Conservation (phyloP, 23 tunicate species). For the Oikopleura dioica region DNA sequence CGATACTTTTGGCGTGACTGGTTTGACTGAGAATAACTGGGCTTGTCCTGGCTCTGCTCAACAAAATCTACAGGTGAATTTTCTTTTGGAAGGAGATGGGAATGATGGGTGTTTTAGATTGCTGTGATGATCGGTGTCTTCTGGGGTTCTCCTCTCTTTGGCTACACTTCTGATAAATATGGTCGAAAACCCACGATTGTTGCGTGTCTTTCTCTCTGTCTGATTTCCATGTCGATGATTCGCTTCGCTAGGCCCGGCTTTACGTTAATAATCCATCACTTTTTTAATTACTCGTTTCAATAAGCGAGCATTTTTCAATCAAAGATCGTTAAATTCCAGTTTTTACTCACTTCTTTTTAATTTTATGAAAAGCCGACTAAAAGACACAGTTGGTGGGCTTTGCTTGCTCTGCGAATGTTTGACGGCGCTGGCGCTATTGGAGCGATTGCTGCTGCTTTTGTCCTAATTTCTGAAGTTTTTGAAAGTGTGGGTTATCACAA, state of each 20-base stretch:
- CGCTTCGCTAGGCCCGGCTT: too few relatives aligned
- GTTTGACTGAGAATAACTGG: not conserved
- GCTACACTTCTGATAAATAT: not conserved
- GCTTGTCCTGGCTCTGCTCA: not conserved
- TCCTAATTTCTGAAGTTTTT: not conserved
- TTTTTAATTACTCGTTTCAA: too few relatives aligned
- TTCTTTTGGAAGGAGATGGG: too few relatives aligned
- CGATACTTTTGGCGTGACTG: not conserved
- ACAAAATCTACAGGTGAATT: not conserved
- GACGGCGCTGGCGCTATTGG: not conserved
- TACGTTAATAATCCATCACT: too few relatives aligned
- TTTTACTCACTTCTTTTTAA: too few relatives aligned
- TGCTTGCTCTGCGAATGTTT: not conserved
- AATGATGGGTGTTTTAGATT: not conserved
- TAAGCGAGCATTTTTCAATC: too few relatives aligned
- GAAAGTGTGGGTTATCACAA: not conserved
- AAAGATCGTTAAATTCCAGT: too few relatives aligned
- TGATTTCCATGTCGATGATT: too few relatives aligned
- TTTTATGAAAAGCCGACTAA: too few relatives aligned
- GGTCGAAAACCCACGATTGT: conserved; percentile 9
- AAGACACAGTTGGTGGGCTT: too few relatives aligned
- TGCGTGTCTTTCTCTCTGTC: not conserved
- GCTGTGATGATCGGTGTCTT: conserved; percentile 11
- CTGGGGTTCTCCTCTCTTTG: conserved; percentile 9
- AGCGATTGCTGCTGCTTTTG: not conserved